Base-by-base conservation (phyloP, 2,113 vertebrate species). In the Rhabdornis inornatus region DNA sequence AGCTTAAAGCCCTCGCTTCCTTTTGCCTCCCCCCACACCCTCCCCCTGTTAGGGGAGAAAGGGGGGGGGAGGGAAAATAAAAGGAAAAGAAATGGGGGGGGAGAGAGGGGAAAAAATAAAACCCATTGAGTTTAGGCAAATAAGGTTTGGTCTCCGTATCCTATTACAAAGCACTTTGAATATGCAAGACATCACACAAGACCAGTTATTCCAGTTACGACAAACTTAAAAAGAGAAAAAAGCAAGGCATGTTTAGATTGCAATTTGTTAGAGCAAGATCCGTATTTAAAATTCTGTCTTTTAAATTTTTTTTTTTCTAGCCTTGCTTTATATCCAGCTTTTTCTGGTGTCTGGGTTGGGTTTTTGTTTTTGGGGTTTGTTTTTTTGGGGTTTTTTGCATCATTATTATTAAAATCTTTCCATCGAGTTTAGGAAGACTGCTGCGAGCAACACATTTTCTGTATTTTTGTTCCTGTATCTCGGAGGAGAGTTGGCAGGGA, bases 171-270 rank as follows among this genome's bases (percentile, higher is more conserved):
- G 97, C 97, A 98, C 98, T 99, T 98, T 98, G 98, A 98, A 98
- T 99, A 98, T 98, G 98, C 97, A 98, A 98, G 98, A 97, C 97
- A 95, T 98, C 98, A 97, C 97, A 97, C 97, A 98, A 97, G 98
- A 99, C 98, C 98, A 98, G 98, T 99, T 99, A 98, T 98, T 99
- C 98, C 98, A 98, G 99, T 98, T 98, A 98, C 97, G 97, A 98
- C 97, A 98, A 98, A 98, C 97, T 97, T 97, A 97, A 96, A 93
- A 82, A 92, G 83, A 91, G 77, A 96, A 86, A 96, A 96, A 97
- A 97, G 97, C 96, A 78, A 98, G 96, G 93, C 97, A 97, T 95
- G 97, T 97, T 98, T 98, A 98, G 98, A 97, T 98, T 87, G 93
- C 96, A 98, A 98, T 98, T 98, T 98, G 98, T 98, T 98, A 97